Base-by-base conservation (phyloP, 2,113 vertebrate genomes). In the Passer montanus region DNA sequence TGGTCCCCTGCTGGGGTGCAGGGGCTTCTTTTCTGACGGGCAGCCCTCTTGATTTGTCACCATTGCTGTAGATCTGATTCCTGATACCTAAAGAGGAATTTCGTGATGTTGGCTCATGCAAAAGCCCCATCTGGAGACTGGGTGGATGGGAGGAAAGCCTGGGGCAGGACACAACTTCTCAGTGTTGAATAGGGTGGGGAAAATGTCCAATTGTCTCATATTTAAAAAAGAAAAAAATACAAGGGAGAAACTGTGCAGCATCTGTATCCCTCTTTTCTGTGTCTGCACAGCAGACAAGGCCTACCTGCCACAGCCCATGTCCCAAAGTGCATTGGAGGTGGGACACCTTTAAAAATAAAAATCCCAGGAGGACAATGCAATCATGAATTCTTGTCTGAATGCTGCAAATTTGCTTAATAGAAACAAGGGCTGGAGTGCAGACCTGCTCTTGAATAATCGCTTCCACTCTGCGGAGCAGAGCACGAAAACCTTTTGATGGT, bases 381-480 rank as follows among this genome's bases (percentile, higher is more conserved):
- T 95, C 66, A 63, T 74, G 73, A 95, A 63, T 95, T 96, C 94
- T 91, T 95, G 78, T 82, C 90, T 94, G 95, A 95, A 95, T 7
- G 23, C 86, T 91, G 93, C 90, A 96, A 94, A 97, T 97, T 94
- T 96, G 90, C 97, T 95, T 97, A 97, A 96, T 84, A 96, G 96
- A 95, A 97, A 97, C 91, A 95, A 96, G 95, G 84, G 91, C 82
- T 90, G 81, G 91, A 97, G 86, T 44, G 46, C 92, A 95, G 94
- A 88, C 91, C 92, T 89, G 94, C 95, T 78, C 73, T 69, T 97
- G 94, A 97, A 96, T 97, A 96, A 97, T 96, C 79, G 7, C 87
- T 94, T 89, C 87, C 87, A 93, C 94, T 91, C 90, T 93, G 16
- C 4, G 3, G 94, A 97, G 93, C 89, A 89, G 96, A 95, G 91